Percentiles rank a stretch among this genome's conserved stretches.
Conservation (phyloP, 2,888 invertebrate genomes). For the Drosophila fulvimacula region DNA sequence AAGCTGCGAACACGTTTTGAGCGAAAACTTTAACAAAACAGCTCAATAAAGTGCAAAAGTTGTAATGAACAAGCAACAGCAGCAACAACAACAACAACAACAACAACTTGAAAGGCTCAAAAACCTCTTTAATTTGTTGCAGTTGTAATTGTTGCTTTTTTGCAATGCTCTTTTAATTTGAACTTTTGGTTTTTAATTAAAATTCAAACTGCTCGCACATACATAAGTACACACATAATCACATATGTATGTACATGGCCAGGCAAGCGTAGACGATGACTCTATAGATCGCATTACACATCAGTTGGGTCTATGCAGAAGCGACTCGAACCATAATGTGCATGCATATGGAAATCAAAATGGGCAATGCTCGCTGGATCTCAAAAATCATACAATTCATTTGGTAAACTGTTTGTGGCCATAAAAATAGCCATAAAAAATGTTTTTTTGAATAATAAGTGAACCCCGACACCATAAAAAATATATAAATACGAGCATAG, state of each 20-base stretch:
- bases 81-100: neutral
- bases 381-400: neutral
- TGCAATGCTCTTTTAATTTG: constrained; percentile 71
- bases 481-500: no score
- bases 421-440: neutral
- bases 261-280: constrained; percentile 10
- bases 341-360: neutral
- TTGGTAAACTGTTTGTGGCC: neutral
- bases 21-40: constrained; percentile 55
- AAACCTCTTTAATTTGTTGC: constrained; percentile 19
- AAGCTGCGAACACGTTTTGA: constrained; percentile 62
- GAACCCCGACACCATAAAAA: neutral
- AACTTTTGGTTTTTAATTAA: constrained; percentile 69
- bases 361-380: neutral
- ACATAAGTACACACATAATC: constrained; percentile 7
- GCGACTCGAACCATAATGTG: neutral
- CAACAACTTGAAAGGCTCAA: constrained; percentile 21
- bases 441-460: neutral
- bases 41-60: constrained; percentile 73
- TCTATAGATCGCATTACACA: neutral
- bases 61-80: constrained; percentile 11
- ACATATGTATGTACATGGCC: constrained; percentile 11
- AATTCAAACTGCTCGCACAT: constrained; percentile 28
- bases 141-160: constrained; percentile 38
- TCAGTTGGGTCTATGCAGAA: neutral